Base-by-base conservation (phyloP, 2,888 invertebrate species). In the Brachynemurus nebulosus region DNA sequence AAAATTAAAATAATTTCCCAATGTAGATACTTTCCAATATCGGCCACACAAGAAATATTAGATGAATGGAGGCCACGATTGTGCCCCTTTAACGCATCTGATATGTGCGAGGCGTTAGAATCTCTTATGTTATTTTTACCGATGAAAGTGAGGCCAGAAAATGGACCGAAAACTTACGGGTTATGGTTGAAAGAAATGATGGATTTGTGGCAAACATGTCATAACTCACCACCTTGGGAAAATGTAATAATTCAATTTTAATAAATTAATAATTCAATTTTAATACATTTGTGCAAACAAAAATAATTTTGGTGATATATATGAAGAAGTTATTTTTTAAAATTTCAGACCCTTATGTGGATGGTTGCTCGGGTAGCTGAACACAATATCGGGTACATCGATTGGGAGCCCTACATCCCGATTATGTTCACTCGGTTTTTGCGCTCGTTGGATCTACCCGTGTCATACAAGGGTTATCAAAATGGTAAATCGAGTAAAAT, bases 391-490 rank as follows among this genome's bases (percentile, higher is more conserved):
- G 91, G 92, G 1, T 77, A 79, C 42, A 78, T 93, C 35, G 79
- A 95, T 60, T 95, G 92, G 92, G 78, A 80, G 48, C 85, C 86
- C 0, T 74, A 89, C 57, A 72, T 89, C 42, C 80, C 89, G 1
- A 65, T 76, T 44, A 80, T 86, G 75, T 86, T 83, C 56, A 75
- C 76, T 9, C 69, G 78, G 59, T 81, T 76, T 59, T 63, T 86
- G 48, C 72, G 82, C 50, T 77, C 78, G 30, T 72, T 91, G 43
- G 78, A 81, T 57, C 66, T 92, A 42, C 90, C 89, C 1, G 86
- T 90, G 44, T 72, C 76, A 48, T 82, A 80, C 57, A 81, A 80
- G 55, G 74, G 80, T 48, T 69, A 71, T 57, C 72, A 72, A 58
- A 68, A 67, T 53, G 67, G 66, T 47, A 78, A 69, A 57, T 67